Conservation (phyloP, 1,140 invertebrate genomes). For the Neotoxoptera formosana region DNA sequence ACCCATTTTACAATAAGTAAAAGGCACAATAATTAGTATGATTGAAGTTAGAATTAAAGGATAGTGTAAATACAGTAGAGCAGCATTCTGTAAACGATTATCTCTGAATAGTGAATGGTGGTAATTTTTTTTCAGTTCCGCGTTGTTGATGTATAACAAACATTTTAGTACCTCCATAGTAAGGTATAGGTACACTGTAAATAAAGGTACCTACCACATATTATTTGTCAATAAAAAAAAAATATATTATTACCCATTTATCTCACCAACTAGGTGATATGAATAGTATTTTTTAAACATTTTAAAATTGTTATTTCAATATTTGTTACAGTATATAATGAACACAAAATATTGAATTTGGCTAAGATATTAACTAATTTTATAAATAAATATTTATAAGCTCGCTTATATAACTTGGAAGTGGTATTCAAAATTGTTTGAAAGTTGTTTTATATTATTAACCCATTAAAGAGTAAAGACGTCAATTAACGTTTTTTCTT, state of each 20-base stretch:
- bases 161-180: neutral
- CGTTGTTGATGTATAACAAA: neutral
- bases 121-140: neutral
- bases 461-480: too few relatives aligned
- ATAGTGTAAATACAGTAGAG: neutral
- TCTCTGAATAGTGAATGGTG: neutral
- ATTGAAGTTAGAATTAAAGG: neutral
- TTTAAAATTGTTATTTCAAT: neutral
- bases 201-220: neutral
- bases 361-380: neutral
- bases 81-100: neutral
- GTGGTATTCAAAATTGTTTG: neutral
- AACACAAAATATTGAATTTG: neutral
- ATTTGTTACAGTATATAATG: neutral
- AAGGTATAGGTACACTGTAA: neutral
- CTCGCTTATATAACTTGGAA: neutral
- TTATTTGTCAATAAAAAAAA: neutral
- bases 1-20: neutral
- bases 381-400: neutral
- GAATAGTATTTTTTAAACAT: neutral
- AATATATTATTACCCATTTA: neutral
- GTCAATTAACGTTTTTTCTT: too few relatives aligned
- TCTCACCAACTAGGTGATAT: neutral
- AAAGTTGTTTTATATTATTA: too few relatives aligned
- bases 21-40: neutral